Evolutionary conservation across 2,888 invertebrate species (phyloP), one percentile per base, ranked within the genome.

Genomic region (Philaethria dido): DNA sequence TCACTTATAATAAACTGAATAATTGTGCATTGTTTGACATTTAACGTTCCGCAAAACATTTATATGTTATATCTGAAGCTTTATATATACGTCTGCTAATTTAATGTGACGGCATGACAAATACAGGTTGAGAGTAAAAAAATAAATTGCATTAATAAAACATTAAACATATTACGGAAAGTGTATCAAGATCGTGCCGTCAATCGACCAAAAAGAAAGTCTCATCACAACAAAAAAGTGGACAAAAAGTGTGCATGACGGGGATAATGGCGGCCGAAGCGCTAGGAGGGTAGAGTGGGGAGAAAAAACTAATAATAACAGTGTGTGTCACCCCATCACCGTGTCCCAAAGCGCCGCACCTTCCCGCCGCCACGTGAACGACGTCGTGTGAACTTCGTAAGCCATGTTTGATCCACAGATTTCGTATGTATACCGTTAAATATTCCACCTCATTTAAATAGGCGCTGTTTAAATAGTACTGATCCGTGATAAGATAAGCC

Each of bases 301-400:
- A 86, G 87, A 89, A 91, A 92, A 90, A 91, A 91, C 92, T 92
- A 92, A 92, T 92, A 92, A 92, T 92, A 92, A 90, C 91, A 84
- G 84, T 77, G 83, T 77, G 83, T 78, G 88, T 90, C 90, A 90
- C 92, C 90, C 91, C 87, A 87, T 88, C 88, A 86, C 80, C 79
- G 83, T 79, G 81, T 83, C 83, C 84, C 83, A 82, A 81, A 79
- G 78, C 75, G 84, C 82, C 83, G 84, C 87, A 82, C 82, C 85
- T 83, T 81, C 84, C 83, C 83, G 77, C 83, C 83, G 83, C 83
- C 82, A 84, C 78, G 39, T 39, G 39, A 39, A 39, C 39, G 39
- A 82, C 83, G 50, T 81, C 80, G 80, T 85, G 81, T 83, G 82
- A 86, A 82, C 79, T 82, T 77, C 74, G 75, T 80, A 77, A 82